A percentile compares a stretch with the other conserved stretches of the same genome.
These are phyloP conservation scores for Sparus aurata DNA, from an alignment of 2,797 vertebrate genomes.

Conservation along the genomic window DNA sequence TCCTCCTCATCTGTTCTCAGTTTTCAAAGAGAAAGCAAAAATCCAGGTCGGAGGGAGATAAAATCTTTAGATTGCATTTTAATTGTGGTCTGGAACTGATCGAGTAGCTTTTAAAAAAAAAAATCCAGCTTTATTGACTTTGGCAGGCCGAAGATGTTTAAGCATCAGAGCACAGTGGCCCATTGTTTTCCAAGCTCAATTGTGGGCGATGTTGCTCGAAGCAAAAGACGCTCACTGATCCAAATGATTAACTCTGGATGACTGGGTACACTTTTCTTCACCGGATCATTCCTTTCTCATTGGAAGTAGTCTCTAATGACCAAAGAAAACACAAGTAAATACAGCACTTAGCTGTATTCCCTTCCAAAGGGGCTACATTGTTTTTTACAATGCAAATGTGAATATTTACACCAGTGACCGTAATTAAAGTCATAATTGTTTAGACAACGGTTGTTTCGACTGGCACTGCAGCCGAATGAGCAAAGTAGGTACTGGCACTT, in stretches of 20 bases:
- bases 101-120: slow-evolving; percentile 17
- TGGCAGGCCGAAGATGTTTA: slow-evolving; percentile 30
- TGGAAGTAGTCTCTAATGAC: slow-evolving; percentile 18
- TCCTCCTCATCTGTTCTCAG: slow-evolving; percentile 30
- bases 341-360: slow-evolving; percentile 1
- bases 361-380: neutral
- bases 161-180: slow-evolving; percentile 35
- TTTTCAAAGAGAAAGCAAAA: slow-evolving; percentile 30
- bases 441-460: too few relatives aligned
- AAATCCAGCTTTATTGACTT: slow-evolving; percentile 47
- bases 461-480: too few relatives aligned
- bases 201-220: slow-evolving; percentile 28
- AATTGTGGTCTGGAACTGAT: slow-evolving; percentile 31
- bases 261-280: slow-evolving; percentile 20
- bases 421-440: too few relatives aligned
- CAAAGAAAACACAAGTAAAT: neutral
- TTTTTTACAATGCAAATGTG: neutral
- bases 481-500: too few relatives aligned
- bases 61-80: slow-evolving; percentile 28
- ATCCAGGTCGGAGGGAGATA: slow-evolving; percentile 14
- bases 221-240: slow-evolving; percentile 49
- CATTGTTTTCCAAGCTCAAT: slow-evolving; percentile 38
- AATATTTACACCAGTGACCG: too few relatives aligned
- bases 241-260: slow-evolving; percentile 41
- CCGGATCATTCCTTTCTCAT: slow-evolving; percentile 23